Evolutionary conservation across 2,888 invertebrate species (phyloP), one percentile per base, ranked within the genome.

Genomic region (Cephonodes hylas): DNA sequence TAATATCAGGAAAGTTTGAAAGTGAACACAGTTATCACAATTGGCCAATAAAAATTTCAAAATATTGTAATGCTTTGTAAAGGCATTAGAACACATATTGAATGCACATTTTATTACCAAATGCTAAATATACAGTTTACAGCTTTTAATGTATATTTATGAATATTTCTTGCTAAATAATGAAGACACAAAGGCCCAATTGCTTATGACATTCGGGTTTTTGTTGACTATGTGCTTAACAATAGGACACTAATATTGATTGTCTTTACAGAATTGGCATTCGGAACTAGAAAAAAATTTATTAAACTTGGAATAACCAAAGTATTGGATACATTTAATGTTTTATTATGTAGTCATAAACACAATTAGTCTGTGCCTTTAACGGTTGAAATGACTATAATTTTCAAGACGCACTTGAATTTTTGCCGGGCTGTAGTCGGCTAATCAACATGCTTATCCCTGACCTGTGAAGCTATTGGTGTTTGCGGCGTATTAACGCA

Each of bases 401-500:
- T 20, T 59, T 31, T 44, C 44, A 56, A 72, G 77, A 77, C 81
- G 80, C 80, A 80, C 76, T 74, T 78, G 78, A 77, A 80, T 72
- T 75, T 61, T 58, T 8, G 42, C 61, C 59, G 60, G 65, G 58
- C 56, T 48, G 46, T 31, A 60, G 68, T 60, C 76, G 68, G 61
- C 76, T 84, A 88, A 61, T 77, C 79, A n/a, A 78, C 64, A 63
- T 81, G 77, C 61, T 85, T 82, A 59, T 80, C 80, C 61, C 70
- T 76, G 62, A 79, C 76, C 58, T 71, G 75, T 63, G 71, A 63
- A 23, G 69, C 67, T 45, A 79, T 65, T 58, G 75, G 79, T 38
- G 73, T 63, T 57, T 75, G 80, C 27, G 93, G 93, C 59, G 93
- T 93, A 73, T 91, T 93, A 27, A 93, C 93, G 86, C 97, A 97